Evolutionary conservation across 2,797 vertebrate species (phyloP).

Genomic region (Melanotaenia maccullochi): DNA sequence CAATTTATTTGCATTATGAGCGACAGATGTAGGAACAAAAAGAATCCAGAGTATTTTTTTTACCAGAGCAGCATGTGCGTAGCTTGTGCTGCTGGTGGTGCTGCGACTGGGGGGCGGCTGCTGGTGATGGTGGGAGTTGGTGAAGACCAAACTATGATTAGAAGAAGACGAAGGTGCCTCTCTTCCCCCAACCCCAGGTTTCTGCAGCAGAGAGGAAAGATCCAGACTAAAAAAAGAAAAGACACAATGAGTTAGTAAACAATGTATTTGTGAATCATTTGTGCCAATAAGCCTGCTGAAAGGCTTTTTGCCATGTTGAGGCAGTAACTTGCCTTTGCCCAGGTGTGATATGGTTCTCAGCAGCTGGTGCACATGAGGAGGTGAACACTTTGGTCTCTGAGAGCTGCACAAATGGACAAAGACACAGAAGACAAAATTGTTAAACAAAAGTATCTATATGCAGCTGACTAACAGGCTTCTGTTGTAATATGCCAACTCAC

Average conservation of each 20-base stretch:
- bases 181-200: slow-evolving; percentile 83
- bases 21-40: background rate
- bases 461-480: background rate
- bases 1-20: background rate
- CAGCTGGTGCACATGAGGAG: slow-evolving; percentile 88
- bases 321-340: slow-evolving; percentile 86
- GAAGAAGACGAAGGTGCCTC: slow-evolving; percentile 86
- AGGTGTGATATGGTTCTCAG: slow-evolving; percentile 88
- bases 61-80: slow-evolving; percentile 93
- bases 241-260: background rate
- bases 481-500: slow-evolving; percentile 55
- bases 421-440: slow-evolving; percentile 2
- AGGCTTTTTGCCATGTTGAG: background rate
- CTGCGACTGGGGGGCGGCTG: slow-evolving; percentile 76
- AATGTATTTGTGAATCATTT: background rate
- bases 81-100: slow-evolving; percentile 84
- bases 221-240: slow-evolving; percentile 85
- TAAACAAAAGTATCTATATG: background rate
- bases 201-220: slow-evolving; percentile 91
- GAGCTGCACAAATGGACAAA: slow-evolving; percentile 72
- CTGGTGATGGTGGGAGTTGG: slow-evolving; percentile 93
- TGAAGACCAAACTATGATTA: slow-evolving; percentile 91
- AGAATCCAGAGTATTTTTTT: slow-evolving; percentile 23
- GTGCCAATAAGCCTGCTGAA: background rate
- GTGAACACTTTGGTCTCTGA: slow-evolving; percentile 91